Evolutionary conservation across 2,888 invertebrate genomes (phyloP).

Genomic region (Encarsia formosa): DNA sequence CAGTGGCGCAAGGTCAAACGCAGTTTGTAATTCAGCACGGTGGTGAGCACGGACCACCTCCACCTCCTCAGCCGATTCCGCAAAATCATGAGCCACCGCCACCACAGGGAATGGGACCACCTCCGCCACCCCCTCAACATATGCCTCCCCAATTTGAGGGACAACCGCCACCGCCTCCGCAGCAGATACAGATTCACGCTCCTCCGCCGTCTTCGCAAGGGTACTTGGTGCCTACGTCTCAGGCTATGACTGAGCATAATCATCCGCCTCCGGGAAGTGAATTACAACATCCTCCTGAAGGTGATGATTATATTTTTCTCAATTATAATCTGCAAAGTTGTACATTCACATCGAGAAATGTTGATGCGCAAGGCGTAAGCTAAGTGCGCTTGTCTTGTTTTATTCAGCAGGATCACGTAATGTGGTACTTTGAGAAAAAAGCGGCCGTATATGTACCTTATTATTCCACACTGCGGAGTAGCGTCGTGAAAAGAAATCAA

Average conservation of each 20-base stretch:
- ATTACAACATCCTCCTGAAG: constrained; percentile 52
- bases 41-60: constrained; percentile 38
- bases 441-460: too few relatives aligned
- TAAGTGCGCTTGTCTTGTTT: background rate
- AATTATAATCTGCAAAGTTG: too few relatives aligned
- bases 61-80: too few relatives aligned
- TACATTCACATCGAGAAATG: too few relatives aligned
- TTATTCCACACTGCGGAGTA: too few relatives aligned
- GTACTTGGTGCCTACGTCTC: constrained; percentile 40
- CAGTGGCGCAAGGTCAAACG: constrained; percentile 41
- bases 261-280: constrained; percentile 51
- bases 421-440: too few relatives aligned
- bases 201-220: constrained; percentile 35
- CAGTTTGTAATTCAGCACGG: constrained; percentile 45
- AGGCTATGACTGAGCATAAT: constrained; percentile 39
- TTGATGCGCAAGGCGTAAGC: too few relatives aligned
- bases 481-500: too few relatives aligned
- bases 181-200: constrained; percentile 22
- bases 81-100: constrained; percentile 44
- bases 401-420: too few relatives aligned
- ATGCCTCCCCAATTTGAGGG: constrained; percentile 39
- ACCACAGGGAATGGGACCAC: constrained; percentile 27
- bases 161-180: constrained; percentile 33
- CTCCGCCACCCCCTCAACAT: constrained; percentile 24
- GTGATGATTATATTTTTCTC: constrained; percentile 1